A percentile compares a stretch with the other conserved stretches of the same genome.
These are phyloP conservation scores for Karalla daura DNA, from an alignment of 2,797 vertebrate species.

Conservation along the genomic window DNA sequence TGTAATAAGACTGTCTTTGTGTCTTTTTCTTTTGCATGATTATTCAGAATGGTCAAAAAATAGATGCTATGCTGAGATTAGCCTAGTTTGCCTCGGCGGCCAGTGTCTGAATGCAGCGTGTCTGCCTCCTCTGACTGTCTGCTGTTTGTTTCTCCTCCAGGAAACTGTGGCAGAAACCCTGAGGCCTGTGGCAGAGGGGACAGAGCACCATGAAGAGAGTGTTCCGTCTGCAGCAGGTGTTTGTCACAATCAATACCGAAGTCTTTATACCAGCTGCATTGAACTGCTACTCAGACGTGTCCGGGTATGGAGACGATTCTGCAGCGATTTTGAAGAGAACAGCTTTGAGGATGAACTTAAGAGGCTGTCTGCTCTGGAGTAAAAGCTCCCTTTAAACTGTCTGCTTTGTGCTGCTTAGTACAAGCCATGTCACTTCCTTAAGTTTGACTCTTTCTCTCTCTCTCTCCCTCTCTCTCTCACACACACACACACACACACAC, in stretches of 20 bases:
- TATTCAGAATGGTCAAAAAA: neutral
- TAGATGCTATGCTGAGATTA: neutral
- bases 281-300: too few species aligned
- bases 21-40: conserved; percentile 10
- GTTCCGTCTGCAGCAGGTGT: conserved; percentile 55
- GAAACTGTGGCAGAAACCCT: conserved; percentile 74
- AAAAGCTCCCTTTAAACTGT: too few species aligned
- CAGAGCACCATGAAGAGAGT: conserved; percentile 58
- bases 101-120: neutral
- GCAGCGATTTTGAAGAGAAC: too few species aligned
- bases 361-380: too few species aligned
- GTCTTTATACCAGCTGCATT: too few species aligned
- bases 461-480: too few species aligned
- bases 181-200: conserved; percentile 66
- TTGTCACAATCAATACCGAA: neutral
- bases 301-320: too few species aligned
- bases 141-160: conserved; percentile 44
- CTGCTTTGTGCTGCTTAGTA: too few species aligned
- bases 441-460: too few species aligned
- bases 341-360: too few species aligned
- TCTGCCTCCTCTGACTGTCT: neutral
- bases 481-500: too few species aligned
- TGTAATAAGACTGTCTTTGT: conserved; percentile 29
- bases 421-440: too few species aligned
- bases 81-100: neutral